Evolutionary conservation across 2,888 invertebrate genomes (phyloP), one percentile per base, ranked within the genome.

Genomic region (Leptinotarsa juncta): DNA sequence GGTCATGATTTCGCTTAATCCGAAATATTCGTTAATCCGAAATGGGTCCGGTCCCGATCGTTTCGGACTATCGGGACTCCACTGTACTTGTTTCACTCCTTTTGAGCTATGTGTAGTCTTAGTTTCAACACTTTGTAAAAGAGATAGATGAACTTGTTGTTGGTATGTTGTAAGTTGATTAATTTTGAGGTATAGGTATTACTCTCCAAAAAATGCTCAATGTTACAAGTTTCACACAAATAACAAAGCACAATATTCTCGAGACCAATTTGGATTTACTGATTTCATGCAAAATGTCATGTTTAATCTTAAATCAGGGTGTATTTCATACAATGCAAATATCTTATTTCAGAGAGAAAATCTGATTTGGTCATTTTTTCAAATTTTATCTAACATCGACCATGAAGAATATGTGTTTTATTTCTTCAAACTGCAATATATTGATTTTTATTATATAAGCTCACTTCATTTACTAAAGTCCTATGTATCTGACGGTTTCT

Each of bases 191-290:
- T 42, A 42, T 42, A 5, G 32, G 5, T 60, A 51, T 62, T 62
- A 26, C n/a, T 62, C 16, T 62, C 7, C 7, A 26, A n/a, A 60
- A 16, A 62, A 32, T 62, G 62, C 62, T 62, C 62, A 62, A 62
- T 62, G 4, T 16, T 62, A 14, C 32, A 26, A 32, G 62, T 62
- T 32, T 32, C 14, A 26, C 62, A 62, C 62, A 62, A 62, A 32
- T 32, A 26, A 32, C 15, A 32, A 26, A 16, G 62, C 62, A 62
- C 62, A 62, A 62, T 14, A 32, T 62, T 26, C 26, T 26, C 26
- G 18, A 32, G 16, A 62, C 32, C 26, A 32, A 32, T 32, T 62
- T 15, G 62, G 32, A 62, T 32, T 62, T 26, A 15, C 23, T 0
- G 16, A 60, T 60, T 60, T 62, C 16, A 32, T 32, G 18, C 4